A percentile compares a stretch with the other conserved stretches of the same genome.
These are phyloP conservation scores for Sebastes goodei DNA, from an alignment of 2,797 vertebrate species.

Conservation along the genomic window DNA sequence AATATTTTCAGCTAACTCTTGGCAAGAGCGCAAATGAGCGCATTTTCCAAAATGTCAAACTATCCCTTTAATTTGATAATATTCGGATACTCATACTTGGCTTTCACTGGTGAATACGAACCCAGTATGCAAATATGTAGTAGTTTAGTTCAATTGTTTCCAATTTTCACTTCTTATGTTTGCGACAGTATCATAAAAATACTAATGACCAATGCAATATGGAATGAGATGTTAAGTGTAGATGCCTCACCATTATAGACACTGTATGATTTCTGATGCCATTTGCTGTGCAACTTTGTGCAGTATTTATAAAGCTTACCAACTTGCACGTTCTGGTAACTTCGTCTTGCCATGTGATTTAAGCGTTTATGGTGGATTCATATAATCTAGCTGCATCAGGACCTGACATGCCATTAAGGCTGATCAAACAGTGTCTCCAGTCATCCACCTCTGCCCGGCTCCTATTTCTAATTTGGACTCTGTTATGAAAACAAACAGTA, in stretches of 20 bases:
- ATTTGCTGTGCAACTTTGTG: background rate
- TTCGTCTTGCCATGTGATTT: background rate
- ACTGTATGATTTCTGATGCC: background rate
- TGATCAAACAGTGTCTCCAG: conserved; percentile 46
- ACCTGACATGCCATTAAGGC: conserved; percentile 22
- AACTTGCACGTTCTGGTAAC: background rate
- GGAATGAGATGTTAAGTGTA: background rate
- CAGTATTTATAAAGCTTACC: background rate
- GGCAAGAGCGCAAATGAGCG: background rate
- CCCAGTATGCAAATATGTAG: background rate
- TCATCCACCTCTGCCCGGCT: conserved; percentile 37
- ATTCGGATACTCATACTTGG: background rate
- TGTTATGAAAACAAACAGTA: conserved; percentile 67
- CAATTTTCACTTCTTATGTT: background rate
- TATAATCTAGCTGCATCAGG: conserved; percentile 18
- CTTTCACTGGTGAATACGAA: background rate
- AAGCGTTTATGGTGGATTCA: conserved; percentile 2
- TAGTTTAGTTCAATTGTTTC: background rate
- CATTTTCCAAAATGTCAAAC: background rate
- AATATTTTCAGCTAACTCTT: background rate
- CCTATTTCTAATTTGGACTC: conserved; percentile 55
- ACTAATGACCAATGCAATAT: background rate
- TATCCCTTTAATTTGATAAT: background rate
- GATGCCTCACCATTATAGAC: background rate
- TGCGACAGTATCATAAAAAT: background rate